Evolutionary conservation across 2,113 vertebrate genomes (phyloP).

Genomic region (Pristiophorus japonicus): DNA sequence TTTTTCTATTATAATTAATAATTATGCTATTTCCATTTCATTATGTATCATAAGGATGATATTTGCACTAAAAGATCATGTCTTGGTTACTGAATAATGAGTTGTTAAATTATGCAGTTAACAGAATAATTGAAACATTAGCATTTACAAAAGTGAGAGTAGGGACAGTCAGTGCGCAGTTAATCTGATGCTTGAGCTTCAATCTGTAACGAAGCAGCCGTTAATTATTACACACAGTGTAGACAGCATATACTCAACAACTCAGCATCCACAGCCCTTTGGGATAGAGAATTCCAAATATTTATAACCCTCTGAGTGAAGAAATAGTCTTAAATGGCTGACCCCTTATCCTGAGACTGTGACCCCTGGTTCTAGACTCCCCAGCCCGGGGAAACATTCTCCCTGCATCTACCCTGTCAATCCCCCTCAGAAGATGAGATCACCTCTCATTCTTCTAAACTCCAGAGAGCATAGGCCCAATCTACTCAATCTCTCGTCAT

Average conservation of each 20-base stretch:
- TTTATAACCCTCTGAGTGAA: too few relatives aligned
- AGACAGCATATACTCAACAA: background rate
- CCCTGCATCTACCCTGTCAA: background rate
- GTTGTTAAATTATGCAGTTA: constrained; percentile 30
- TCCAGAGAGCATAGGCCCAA: too few relatives aligned
- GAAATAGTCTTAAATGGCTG: too few relatives aligned
- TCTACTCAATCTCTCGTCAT: too few relatives aligned
- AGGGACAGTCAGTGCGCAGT: background rate
- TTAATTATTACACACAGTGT: background rate
- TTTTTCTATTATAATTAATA: constrained; percentile 27
- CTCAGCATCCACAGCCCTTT: too few relatives aligned
- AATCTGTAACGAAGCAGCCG: background rate
- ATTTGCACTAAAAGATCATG: constrained; percentile 13
- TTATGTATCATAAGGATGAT: constrained; percentile 19
- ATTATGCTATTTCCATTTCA: constrained; percentile 30
- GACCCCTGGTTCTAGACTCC: too few relatives aligned
- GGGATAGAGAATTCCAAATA: too few relatives aligned
- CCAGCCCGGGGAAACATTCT: background rate
- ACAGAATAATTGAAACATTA: constrained; percentile 35
- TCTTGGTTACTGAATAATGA: constrained; percentile 25
- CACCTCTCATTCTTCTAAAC: too few relatives aligned
- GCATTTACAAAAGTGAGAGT: constrained; percentile 27
- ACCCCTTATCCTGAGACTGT: too few relatives aligned
- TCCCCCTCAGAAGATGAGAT: too few relatives aligned
- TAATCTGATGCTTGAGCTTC: background rate